Percentiles rank a stretch among this genome's conserved stretches.
phyloP scores from a whole-genome alignment of 2,113 vertebrate genomes.

The rabbit (Oryctolagus cuniculus) region mOryCun1.1 NC_091444.1:16592501-16593000 shows the following conservation, averaged over 20 bases:
- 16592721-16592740: not conserved
- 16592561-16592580: not conserved
- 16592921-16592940: not conserved
- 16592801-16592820: not conserved
- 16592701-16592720: not conserved
- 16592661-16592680: not conserved
- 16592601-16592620: accelerated
- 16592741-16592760: not conserved
- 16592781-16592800: not conserved
- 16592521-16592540: not conserved
- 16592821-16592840: not conserved
- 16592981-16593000: too few species aligned
- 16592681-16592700: too few species aligned
- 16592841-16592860: not conserved
- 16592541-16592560: not conserved
- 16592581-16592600: too few species aligned
- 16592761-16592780: not conserved
- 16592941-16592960: too few species aligned
- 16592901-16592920: not conserved
- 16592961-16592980: too few species aligned
- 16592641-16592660: not conserved
- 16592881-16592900: not conserved
- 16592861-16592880: not conserved
- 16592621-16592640: too few species aligned
- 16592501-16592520: not conserved